Evolutionary conservation across 2,888 invertebrate species (phyloP), one percentile per base, ranked within the genome.

Genomic region (Drosophila incognita): DNA sequence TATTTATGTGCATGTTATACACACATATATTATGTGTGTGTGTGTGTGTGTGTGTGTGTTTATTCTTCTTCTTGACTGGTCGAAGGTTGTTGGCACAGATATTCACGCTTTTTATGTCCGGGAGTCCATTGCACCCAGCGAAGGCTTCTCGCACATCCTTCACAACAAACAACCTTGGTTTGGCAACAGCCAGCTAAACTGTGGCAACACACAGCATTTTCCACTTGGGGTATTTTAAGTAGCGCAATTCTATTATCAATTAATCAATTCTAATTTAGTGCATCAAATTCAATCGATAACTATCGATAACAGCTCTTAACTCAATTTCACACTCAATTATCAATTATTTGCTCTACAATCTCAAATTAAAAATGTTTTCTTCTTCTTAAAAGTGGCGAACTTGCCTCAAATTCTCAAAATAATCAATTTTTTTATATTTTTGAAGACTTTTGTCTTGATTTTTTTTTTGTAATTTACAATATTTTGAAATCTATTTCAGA

Each of bases 31-130:
- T 24, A 15, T 53, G 10, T 21, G 8, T 35, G 53, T 35, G 10
- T 24, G 24, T 35, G 24, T 35, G 24, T 53, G 24, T 53, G 35
- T 36, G 36, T 54, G 27, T 38, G 36, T 40, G 13, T 24, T 18
- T 54, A 24, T 56, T 56, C 56, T 51, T 10, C 36, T 60, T 60
- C 51, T 60, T 60, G 36, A 29, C 29, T 60, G 60, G 33, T 67
- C 75, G 81, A 82, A 82, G 82, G 82, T 82, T 82, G 81, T 82
- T 82, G 83, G 83, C 82, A 80, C 83, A 83, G 78, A 75, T 56
- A 56, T 27, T 83, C 54, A 36, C 51, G 61, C 54, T 49, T 52
- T 60, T 52, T 57, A 56, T 56, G 36, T 35, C 46, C 57, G 67
- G 66, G 78, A 78, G 79, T 64, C 52, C 71, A 69, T 63, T 79